Base-by-base conservation (phyloP, 2,888 invertebrate species). In the Allygus modestus region DNA sequence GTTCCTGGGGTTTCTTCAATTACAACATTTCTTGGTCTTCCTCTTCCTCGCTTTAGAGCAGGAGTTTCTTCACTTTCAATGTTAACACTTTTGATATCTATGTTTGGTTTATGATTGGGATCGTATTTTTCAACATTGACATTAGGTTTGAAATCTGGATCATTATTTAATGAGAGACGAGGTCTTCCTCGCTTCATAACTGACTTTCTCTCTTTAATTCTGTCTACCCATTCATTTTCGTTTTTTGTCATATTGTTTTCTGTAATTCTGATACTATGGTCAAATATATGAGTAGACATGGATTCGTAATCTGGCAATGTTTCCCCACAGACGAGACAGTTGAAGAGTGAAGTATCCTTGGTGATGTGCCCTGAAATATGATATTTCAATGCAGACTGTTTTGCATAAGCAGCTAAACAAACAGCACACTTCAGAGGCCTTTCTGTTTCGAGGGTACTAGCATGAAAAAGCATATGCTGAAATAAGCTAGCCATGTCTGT, bases 381-480 rank as follows among this genome's bases (percentile, higher is more conserved):
- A 77, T 26, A 26, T 51, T 26, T 51, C 17, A 77, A 20, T 1
- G 23, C 51, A 15, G 51, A 26, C 33, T 77, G 7, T 17, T 77
- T 43, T n/a, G 26, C 46, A 33, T 31, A 77, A 23, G 51, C 12
- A 23, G 33, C 46, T 31, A 51, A 46, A 51, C 77, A 77, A 77
- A 77, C 15, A n/a, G 26, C 43, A 51, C 77, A 77, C 33, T 77
- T 77, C 9, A 31, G 46, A 51, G 77, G 51, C 15, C 17, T 23
- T 51, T 51, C 77, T n/a, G 28, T 46, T 20, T 12, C 51, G 26
- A 28, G 17, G 15, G n/a, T 26, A 51, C 28, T 77, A 1, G 77
- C 77, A 77, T 77, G 77, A n/a, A 77, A 77, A 12, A 77, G 77
- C 77, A 77, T 77, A 17, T 77, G 77, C n/a, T 77, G 26, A 20